Evolutionary conservation across 2,797 vertebrate species (phyloP).

Genomic region (Alcedo atthis): DNA sequence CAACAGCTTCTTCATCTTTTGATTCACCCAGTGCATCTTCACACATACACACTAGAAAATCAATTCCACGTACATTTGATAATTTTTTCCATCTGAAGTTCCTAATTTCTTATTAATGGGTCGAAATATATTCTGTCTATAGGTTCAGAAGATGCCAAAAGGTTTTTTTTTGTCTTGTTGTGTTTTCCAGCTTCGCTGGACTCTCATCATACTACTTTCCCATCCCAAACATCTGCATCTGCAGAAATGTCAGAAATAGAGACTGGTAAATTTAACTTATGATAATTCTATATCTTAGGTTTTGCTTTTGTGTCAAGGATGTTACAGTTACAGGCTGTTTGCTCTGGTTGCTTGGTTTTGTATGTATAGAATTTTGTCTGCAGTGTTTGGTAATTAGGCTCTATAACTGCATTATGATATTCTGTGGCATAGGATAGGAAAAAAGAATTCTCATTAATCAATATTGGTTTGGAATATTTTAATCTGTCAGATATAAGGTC

Average conservation of each 20-base stretch:
- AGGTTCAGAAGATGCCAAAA: not conserved
- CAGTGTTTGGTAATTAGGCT: not conserved
- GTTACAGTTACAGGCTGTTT: not conserved
- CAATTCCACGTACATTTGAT: not conserved
- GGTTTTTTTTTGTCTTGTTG: not conserved
- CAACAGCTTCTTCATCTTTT: not conserved
- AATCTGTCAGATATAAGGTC: not conserved
- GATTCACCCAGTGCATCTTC: not conserved
- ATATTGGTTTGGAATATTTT: not conserved
- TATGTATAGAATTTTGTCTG: not conserved
- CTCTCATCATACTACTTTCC: not conserved
- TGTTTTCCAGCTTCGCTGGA: conserved; percentile 31
- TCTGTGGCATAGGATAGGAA: not conserved
- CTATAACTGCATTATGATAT: not conserved
- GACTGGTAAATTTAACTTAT: conserved; percentile 11
- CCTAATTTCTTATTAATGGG: not conserved
- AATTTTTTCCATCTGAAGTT: not conserved
- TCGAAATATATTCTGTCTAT: not conserved
- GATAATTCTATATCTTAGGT: not conserved
- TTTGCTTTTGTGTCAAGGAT: not conserved
- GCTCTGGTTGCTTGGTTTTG: not conserved
- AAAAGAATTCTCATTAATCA: not conserved
- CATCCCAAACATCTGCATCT: not conserved
- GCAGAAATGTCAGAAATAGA: conserved; percentile 40
- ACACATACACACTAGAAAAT: not conserved